Conservation (phyloP, 2,113 vertebrate species). For the cattle (Bos taurus) region ARS-UCD2.0 NC_037339.1:1313001-1313500, state of each 20-base stretch:
- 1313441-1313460: neutral
- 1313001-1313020: neutral
- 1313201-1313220: neutral
- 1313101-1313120: slow-evolving; percentile 23
- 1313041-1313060: neutral
- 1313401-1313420: neutral
- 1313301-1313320: neutral
- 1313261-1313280: neutral
- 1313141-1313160: neutral
- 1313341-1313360: neutral
- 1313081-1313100: neutral
- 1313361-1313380: neutral
- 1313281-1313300: neutral
- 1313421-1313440: neutral
- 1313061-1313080: slow-evolving; percentile 14
- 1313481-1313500: neutral
- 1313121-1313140: neutral
- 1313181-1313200: neutral
- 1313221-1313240: neutral
- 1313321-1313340: neutral
- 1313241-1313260: neutral
- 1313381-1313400: neutral
- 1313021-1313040: neutral
- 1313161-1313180: neutral
- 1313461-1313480: neutral